Conservation (phyloP, 2,113 vertebrate genomes). For the Antechinus flavipes region DNA sequence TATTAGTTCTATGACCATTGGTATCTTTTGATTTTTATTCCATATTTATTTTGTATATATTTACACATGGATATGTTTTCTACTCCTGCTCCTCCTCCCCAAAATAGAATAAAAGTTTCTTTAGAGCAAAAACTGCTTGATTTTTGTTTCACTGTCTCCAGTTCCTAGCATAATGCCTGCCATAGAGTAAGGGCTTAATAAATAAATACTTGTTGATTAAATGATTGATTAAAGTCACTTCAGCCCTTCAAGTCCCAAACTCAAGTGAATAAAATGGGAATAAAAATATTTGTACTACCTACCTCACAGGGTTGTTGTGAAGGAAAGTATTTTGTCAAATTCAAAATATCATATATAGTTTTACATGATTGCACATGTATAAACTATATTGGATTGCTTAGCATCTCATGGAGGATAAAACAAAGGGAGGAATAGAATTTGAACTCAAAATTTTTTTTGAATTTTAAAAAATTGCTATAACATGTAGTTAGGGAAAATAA, state of each 20-base stretch:
- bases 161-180: background rate
- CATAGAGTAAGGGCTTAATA: background rate
- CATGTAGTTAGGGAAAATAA: background rate
- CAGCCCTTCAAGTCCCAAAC: background rate
- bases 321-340: background rate
- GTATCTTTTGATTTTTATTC: background rate
- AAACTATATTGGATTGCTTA: background rate
- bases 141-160: background rate
- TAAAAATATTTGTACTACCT: background rate
- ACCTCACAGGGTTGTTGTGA: background rate
- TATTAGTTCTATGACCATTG: fast-evolving
- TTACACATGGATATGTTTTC: background rate
- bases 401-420: background rate
- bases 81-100: background rate
- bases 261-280: background rate
- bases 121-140: background rate
- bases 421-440: background rate
- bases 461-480: background rate
- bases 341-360: background rate
- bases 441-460: background rate
- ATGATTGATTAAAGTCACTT: background rate
- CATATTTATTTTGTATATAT: background rate
- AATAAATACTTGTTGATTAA: background rate
- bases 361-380: background rate
- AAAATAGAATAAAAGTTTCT: background rate